These are phyloP conservation scores for Hipparchia sbordonii DNA, from an alignment of 2,888 invertebrate genomes.

Conservation along the genomic window DNA sequence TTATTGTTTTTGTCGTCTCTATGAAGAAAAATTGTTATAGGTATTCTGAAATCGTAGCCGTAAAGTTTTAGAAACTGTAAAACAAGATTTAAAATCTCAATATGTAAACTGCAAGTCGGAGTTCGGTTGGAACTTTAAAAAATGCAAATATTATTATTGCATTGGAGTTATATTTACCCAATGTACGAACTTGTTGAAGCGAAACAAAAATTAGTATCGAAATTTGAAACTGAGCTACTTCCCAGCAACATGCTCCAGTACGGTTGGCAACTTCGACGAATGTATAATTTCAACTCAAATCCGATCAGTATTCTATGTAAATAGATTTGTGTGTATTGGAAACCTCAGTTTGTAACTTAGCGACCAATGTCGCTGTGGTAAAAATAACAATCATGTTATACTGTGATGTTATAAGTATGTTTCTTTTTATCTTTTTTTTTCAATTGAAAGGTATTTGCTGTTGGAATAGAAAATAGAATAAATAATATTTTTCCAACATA, in stretches of 20 bases:
- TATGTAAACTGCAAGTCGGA: conserved; percentile 18
- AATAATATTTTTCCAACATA: too few relatives aligned
- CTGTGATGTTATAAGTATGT: too few relatives aligned
- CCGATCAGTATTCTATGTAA: conserved; percentile 75
- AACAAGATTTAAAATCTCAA: conserved; percentile 15
- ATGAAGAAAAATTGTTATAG: not conserved
- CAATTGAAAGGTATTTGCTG: too few relatives aligned
- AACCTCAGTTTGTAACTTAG: conserved; percentile 44
- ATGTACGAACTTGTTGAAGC: conserved; percentile 43
- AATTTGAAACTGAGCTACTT: conserved; percentile 43
- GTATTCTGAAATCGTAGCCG: not conserved
- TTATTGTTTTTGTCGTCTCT: not conserved
- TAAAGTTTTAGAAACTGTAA: conserved; percentile 9
- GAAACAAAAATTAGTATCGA: conserved; percentile 45
- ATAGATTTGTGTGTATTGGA: conserved; percentile 66
- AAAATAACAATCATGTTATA: not conserved
- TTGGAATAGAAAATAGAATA: too few relatives aligned
- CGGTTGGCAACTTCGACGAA: conserved; percentile 66
- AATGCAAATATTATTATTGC: conserved; percentile 19
- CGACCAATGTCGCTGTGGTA: not conserved
- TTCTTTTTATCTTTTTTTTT: too few relatives aligned
- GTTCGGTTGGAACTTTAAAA: conserved; percentile 16
- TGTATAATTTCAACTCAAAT: conserved; percentile 74
- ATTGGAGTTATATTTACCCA: conserved; percentile 24
- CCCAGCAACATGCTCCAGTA: conserved; percentile 46